phyloP scores from a whole-genome alignment of 1,140 invertebrate species.

The Atta cephalotes region DNA sequence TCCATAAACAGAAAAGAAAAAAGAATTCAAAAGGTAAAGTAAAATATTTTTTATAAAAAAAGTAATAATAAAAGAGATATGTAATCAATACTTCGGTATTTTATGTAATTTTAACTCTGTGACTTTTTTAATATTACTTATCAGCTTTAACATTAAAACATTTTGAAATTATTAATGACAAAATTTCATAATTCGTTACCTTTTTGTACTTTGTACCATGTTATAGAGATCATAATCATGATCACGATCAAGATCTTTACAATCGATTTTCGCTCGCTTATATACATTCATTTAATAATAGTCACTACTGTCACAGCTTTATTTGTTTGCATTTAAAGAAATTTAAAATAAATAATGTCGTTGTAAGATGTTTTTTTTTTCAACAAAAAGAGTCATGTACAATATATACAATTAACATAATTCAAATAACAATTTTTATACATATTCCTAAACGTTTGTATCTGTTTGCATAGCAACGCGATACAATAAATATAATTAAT shows the following conservation, averaged over 20 bases:
- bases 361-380: conserved; percentile 38
- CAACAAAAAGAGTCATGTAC: conserved; percentile 35
- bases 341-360: conserved; percentile 45
- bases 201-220: conserved; percentile 44
- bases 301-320: conserved; percentile 23
- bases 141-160: conserved; percentile 35
- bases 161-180: conserved; percentile 32
- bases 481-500: conserved; percentile 39
- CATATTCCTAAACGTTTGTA: neutral
- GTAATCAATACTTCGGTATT: neutral
- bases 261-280: conserved; percentile 8
- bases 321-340: conserved; percentile 37
- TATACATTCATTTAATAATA: conserved; percentile 32
- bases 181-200: conserved; percentile 37
- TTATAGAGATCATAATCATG: conserved; percentile 13
- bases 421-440: conserved; percentile 15
- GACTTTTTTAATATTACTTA: neutral
- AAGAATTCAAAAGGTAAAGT: conserved; percentile 3
- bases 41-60: conserved; percentile 17
- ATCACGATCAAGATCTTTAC: conserved; percentile 12
- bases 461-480: neutral
- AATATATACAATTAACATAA: conserved; percentile 47
- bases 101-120: too few relatives aligned
- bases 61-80: neutral
- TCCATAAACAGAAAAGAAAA: neutral